A percentile compares a stretch with the other conserved stretches of the same genome.
phyloP scores from a whole-genome alignment of 2,113 vertebrate genomes.

The Anas platyrhynchos region DNA sequence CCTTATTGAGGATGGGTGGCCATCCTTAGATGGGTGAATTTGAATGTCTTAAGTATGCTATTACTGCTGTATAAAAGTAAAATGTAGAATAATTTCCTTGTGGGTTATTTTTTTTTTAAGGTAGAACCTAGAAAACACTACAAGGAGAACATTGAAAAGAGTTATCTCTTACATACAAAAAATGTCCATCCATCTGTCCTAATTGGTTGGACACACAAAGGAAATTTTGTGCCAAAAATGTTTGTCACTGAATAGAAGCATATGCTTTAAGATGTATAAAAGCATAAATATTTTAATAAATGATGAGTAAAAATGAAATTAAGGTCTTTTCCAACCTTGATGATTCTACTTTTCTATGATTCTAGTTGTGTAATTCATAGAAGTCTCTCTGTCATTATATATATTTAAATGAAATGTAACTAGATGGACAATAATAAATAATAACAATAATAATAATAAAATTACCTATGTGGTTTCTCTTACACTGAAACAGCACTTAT shows the following conservation, averaged over 20 bases:
- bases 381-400: not conserved
- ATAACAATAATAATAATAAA: not conserved
- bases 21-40: not conserved
- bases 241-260: not conserved
- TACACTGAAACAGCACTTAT: not conserved
- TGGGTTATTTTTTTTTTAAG: not conserved
- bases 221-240: not conserved
- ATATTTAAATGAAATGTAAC: not conserved
- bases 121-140: not conserved
- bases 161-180: not conserved
- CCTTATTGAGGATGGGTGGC: not conserved
- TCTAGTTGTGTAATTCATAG: not conserved
- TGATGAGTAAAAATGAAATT: not conserved
- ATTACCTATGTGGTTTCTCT: not conserved
- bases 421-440: not conserved
- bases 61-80: not conserved
- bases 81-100: not conserved
- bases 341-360: too few relatives aligned
- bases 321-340: not conserved
- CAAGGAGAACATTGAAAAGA: not conserved
- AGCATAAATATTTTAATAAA: not conserved
- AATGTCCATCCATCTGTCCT: not conserved
- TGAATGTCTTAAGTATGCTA: not conserved
- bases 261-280: not conserved
- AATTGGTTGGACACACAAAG: not conserved